Base-by-base conservation (phyloP, 2,113 vertebrate species). In the Aspidoscelis tigris region DNA sequence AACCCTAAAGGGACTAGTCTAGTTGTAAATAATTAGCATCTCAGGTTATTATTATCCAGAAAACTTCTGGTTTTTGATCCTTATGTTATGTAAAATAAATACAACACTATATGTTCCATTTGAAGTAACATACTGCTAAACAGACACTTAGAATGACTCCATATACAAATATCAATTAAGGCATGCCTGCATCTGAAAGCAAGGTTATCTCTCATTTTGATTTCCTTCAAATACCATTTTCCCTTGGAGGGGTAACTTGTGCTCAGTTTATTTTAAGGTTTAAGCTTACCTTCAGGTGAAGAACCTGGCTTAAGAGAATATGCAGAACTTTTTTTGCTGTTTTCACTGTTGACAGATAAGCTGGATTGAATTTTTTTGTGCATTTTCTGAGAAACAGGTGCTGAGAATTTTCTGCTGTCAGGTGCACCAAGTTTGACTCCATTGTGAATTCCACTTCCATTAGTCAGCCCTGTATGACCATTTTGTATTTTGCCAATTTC, bases 311-410 rank as follows among this genome's bases (percentile, higher is more conserved):
- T 99, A 90, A 98, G 96, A 26, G 97, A 98, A 91, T 97, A 97
- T 0, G 93, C 96, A 89, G 97, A 98, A 88, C 97, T 98, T 89
- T 96, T 98, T 90, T 97, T 96, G 95, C 96, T 98, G 95, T 95
- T 94, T 91, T 96, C 96, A 26, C 96, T 99, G 96, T 96, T 98
- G 85, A 99, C 97, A 0, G 98, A 99, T 94, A 99, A 93, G 93
- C 98, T 99, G 89, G 99, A 98, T 89, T 97, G 97, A 84, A 99
- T 94, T 92, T 99, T 99, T 87, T 94, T 96, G 90, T 99, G 98
- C 97, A 99, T 94, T 93, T 97, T 98, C 93, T 98, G 97, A 11
- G 98, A 97, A 91, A 99, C 98, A 0, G 97, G 97, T 79, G 97
- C 94, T 0, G 96, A 95, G 85, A 97, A 95, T 89, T 94, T 98